Evolutionary conservation across 2,888 invertebrate genomes (phyloP).

Genomic region (Ptilodon capucinus): DNA sequence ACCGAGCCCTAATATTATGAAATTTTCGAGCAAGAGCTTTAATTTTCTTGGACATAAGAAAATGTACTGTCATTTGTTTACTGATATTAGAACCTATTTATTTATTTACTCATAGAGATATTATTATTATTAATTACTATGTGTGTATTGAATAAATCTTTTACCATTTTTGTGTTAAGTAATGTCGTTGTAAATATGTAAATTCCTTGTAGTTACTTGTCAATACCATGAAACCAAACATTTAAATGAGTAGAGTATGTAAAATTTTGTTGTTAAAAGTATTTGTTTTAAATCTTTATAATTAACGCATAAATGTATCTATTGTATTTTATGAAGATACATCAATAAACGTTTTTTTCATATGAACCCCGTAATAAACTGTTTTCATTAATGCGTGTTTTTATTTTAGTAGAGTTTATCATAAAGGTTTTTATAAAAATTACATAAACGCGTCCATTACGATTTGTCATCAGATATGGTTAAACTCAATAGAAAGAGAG

Average conservation of each 20-base stretch:
- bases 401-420: constrained; percentile 8
- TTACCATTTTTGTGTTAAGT: constrained; percentile 64
- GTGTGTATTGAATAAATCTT: constrained; percentile 53
- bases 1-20: constrained; percentile 8
- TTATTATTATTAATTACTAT: constrained; percentile 23
- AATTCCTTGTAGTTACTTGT: constrained; percentile 74
- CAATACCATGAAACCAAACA: constrained; percentile 81
- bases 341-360: constrained; percentile 63
- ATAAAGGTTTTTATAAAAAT: constrained; percentile 1
- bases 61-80: constrained; percentile 34
- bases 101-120: constrained; percentile 62
- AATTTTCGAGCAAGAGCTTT: constrained; percentile 41
- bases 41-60: constrained; percentile 33
- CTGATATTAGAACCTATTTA: constrained; percentile 63
- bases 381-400: constrained; percentile 62
- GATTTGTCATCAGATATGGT: constrained; percentile 14
- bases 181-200: constrained; percentile 78
- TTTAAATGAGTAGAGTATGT: constrained; percentile 73
- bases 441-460: not conserved
- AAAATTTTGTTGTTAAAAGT: constrained; percentile 74
- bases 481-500: constrained; percentile 46
- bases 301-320: constrained; percentile 53
- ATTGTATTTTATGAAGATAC: constrained; percentile 69
- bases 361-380: constrained; percentile 75
- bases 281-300: constrained; percentile 61